Evolutionary conservation across 2,113 vertebrate species (phyloP), one percentile per base, ranked within the genome.

Genomic region (Hiodon tergisus): DNA sequence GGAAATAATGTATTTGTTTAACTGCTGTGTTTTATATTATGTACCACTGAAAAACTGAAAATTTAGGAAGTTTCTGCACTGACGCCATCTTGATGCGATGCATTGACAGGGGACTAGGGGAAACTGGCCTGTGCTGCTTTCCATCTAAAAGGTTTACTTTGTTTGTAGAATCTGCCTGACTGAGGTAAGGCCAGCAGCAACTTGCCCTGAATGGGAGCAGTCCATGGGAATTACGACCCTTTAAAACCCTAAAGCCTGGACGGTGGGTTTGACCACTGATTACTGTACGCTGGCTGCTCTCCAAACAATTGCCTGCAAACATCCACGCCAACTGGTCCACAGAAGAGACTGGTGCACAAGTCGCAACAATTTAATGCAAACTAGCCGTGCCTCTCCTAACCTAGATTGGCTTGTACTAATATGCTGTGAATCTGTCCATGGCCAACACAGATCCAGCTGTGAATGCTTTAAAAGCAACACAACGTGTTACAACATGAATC

Each of bases 221-320:
- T 89, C 91, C 85, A 90, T 92, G 89, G 91, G 91, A 84, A 90
- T 92, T 82, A 92, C 90, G 78, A 92, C 90, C 82, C 91, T 92
- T 81, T 92, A 92, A 87, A 31, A 77, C 80, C 84, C 78, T 85
- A 81, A 80, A 81, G 81, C 86, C 81, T 85, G 88, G 90, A 92
- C 87, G 90, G 91, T 92, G 90, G 89, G 82, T 83, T 82, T 63
- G 65, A n/a, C 3, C 57, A 46, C 69, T 48, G 61, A 60, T 75
- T 17, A 13, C 53, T 71, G 75, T 55, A 71, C 80, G 61, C 75
- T 80, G 81, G 48, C 67, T 76, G 74, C 57, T 68, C 71, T 48
- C 52, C 74, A 60, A 72, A 82, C 50, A 66, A 62, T 51, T 48
- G 68, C 79, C 81, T 81, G 61, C 72, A 71, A 54, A 72, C 73